phyloP scores from a whole-genome alignment of 1,140 invertebrate species.

The Solenopsis fugax region DNA sequence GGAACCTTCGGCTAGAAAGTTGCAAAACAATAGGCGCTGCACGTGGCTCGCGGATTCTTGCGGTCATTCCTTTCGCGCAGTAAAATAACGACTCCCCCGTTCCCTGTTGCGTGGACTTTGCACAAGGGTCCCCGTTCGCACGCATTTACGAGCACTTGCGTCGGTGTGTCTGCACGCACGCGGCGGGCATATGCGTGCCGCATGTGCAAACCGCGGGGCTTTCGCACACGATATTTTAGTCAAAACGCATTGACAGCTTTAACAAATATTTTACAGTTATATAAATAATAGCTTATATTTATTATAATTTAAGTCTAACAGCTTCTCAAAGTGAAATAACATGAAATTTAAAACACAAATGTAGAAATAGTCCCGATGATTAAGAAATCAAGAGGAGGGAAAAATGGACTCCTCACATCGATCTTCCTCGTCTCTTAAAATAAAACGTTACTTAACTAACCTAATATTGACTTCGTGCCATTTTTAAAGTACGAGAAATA shows the following conservation, averaged over 20 bases:
- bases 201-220: constrained; percentile 18
- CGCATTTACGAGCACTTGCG: constrained; percentile 13
- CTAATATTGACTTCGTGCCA: neutral
- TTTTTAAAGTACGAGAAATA: neutral
- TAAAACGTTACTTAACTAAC: neutral
- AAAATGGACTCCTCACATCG: neutral
- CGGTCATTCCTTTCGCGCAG: constrained; percentile 1
- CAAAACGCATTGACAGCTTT: neutral
- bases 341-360: neutral
- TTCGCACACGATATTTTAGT: constrained; percentile 30
- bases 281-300: neutral
- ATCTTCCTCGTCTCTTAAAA: neutral
- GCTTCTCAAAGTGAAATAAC: neutral
- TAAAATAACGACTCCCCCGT: constrained; percentile 30
- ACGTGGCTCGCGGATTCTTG: neutral
- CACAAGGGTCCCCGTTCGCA: constrained; percentile 41
- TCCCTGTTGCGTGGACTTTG: constrained; percentile 13
- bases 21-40: constrained; percentile 41
- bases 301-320: neutral
- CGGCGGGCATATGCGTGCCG: constrained; percentile 23
- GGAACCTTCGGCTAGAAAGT: constrained; percentile 9
- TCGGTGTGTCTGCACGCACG: constrained; percentile 20
- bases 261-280: neutral
- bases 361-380: neutral
- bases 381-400: neutral